Evolutionary conservation across 2,113 vertebrate genomes (phyloP), one percentile per base, ranked within the genome.

Genomic region (Poecile atricapillus): DNA sequence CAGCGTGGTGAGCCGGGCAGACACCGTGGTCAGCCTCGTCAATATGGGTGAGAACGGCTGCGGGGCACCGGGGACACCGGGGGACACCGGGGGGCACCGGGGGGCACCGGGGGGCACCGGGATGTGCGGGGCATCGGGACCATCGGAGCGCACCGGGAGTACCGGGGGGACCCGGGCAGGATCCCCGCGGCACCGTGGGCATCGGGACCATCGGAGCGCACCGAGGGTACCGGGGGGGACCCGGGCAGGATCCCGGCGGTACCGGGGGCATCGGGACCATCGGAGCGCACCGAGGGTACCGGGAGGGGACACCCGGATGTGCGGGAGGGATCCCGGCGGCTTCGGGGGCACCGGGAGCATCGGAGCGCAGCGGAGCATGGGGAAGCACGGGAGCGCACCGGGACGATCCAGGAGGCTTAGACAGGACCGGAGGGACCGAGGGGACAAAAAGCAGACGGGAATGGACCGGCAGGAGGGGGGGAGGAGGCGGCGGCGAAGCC

Each of bases 1-100:
- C 74, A 98, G 98, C 11, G 98, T 98, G 84, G 98, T 99, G 85
- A 99, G 98, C 65, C 98, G 98, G 75, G 98, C 99, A 1, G 99
- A 99, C 98, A 99, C 99, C 4, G 99, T 99, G 90, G 99, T 99
- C 98, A 99, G 99, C 97, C 99, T 99, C 79, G 99, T 99, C 68
- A 99, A 99, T 71, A 85, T 99, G 97, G 99, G 99, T 99, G 98
- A 99, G 85, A 9, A 3, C 2, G 2, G 37, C 33, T 7, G 53
- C 7, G 43, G 25, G 15, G 16, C 24, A n/a, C 6, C 50, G 62
- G 46, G n/a, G 6, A 5, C 9, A 19, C 5, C n/a, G 24, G 37
- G 46, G 17, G 5, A 3, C 4, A 24, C 2, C 39, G 30, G 46
- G 39, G 18, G 6, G 3, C 11, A 35, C 53, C 46, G 58, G 24